Base-by-base conservation (phyloP, 2,888 invertebrate species). In the Arrhopalites spinosus region DNA sequence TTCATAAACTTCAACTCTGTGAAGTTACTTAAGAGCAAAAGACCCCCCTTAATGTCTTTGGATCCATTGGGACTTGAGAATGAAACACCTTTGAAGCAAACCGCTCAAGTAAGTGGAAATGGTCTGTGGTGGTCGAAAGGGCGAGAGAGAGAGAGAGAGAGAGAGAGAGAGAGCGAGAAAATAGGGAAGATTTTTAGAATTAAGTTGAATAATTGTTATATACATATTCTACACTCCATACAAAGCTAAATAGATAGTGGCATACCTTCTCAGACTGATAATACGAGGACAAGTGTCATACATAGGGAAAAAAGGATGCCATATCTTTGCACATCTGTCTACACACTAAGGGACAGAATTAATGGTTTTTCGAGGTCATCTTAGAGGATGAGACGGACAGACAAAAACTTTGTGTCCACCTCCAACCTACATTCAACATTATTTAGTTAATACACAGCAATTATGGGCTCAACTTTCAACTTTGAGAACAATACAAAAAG, bases 361-460 rank as follows among this genome's bases (percentile, higher is more conserved):
- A 66, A 66, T 66, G 66, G 43, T 20, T 45, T 66, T 45, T 45
- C 66, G 66, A 66, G 66, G 66, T 66, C 66, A 66, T 29, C 64
- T 36, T n/a, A 2, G 15, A 59, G 25, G 36, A 36, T 53, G 53
- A 20, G 20, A 25, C 59, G 20, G 59, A 59, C 23, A 59, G 53
- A 53, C n/a, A 53, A 36, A n/a, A 3, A 64, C 30, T n/a, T 61
- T 61, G 17, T 53, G 53, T 53, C 53, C 23, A 20, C 53, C 53
- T 53, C 11, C 25, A 59, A 13, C n/a, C n/a, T n/a, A n/a, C n/a
- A n/a, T 36, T 36, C 36, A 36, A 36, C 36, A 7, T 11, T 36
- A 3, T 7, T 36, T n/a, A 7, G 53, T 3, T 17, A 53, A 20
- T 5, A 53, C 53, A 17, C 53, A 53, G 15, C 53, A 17, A 53